Percentiles rank a stretch among this genome's conserved stretches.
phyloP scores from a whole-genome alignment of 2,888 invertebrate genomes.

The Amblyteles armatorius region DNA sequence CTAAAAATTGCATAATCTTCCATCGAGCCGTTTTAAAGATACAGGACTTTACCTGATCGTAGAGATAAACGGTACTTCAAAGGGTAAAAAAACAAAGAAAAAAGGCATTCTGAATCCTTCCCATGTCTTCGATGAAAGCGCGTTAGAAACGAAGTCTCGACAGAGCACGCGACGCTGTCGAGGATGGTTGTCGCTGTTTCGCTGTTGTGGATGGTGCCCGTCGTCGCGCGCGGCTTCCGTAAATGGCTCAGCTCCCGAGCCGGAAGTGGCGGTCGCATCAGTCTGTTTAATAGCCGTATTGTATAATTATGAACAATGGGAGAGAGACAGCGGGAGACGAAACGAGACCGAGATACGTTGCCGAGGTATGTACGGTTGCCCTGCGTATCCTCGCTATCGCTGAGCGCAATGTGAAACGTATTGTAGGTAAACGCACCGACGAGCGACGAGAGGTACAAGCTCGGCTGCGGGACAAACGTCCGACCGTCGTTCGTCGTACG shows the following conservation, averaged over 20 bases:
- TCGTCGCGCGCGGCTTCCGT: constrained; percentile 77
- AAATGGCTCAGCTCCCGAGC: constrained; percentile 78
- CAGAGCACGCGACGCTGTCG: constrained; percentile 24
- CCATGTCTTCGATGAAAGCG: not conserved
- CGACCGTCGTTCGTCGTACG: constrained; percentile 77
- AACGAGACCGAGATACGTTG: constrained; percentile 63
- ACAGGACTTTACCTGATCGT: not conserved
- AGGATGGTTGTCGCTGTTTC: constrained; percentile 26
- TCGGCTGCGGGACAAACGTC: constrained; percentile 77
- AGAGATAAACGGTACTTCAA: not conserved
- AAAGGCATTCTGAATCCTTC: not conserved
- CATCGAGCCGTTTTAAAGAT: not conserved
- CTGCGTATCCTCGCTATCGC: constrained; percentile 47
- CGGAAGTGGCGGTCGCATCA: constrained; percentile 84
- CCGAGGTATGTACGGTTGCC: constrained; percentile 40
- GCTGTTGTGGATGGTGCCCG: constrained; percentile 70
- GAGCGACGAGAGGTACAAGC: constrained; percentile 38
- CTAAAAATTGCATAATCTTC: not conserved
- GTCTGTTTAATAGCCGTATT: constrained; percentile 85
- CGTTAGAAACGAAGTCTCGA: not conserved
- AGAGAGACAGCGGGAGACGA: constrained; percentile 71
- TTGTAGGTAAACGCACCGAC: constrained; percentile 32
- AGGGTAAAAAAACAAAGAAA: not conserved
- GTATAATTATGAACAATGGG: constrained; percentile 84
- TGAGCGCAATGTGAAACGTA: constrained; percentile 61